These are phyloP conservation scores for Pelecanoides urinatrix DNA, from an alignment of 2,113 vertebrate genomes.

Conservation along the genomic window DNA sequence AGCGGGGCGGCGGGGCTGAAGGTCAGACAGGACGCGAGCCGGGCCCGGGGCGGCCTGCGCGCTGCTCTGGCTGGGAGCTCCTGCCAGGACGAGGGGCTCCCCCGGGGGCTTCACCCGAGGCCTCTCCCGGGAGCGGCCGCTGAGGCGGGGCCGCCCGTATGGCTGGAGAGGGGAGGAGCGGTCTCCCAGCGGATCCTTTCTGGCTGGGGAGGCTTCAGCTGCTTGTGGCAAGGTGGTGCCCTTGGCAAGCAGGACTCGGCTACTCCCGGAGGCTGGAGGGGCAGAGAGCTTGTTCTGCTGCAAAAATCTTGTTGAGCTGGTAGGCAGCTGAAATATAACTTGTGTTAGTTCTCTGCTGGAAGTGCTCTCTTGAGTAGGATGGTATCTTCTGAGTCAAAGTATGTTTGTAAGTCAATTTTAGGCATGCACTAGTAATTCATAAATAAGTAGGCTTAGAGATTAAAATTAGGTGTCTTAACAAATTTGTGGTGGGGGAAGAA, in stretches of 20 bases:
- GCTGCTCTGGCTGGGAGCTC: neutral
- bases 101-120: too few relatives aligned
- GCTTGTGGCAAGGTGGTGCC: neutral
- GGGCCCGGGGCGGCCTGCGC: neutral
- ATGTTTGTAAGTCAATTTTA: neutral
- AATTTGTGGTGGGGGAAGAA: neutral
- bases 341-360: neutral
- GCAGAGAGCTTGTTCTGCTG: neutral
- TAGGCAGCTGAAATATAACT: fast-evolving
- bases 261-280: too few relatives aligned
- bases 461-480: neutral
- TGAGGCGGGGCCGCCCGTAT: neutral
- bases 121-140: neutral
- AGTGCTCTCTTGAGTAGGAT: too few relatives aligned
- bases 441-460: neutral
- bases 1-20: neutral
- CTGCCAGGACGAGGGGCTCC: neutral
- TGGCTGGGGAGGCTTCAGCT: too few relatives aligned
- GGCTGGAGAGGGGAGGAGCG: neutral
- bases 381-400: neutral
- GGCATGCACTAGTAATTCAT: fast-evolving
- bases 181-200: fast-evolving
- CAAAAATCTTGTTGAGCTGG: fast-evolving
- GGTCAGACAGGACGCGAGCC: neutral
- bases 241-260: neutral